These are phyloP conservation scores for Caenorhabditis wallacei DNA, from an alignment of 2,888 invertebrate genomes.

Conservation along the genomic window DNA sequence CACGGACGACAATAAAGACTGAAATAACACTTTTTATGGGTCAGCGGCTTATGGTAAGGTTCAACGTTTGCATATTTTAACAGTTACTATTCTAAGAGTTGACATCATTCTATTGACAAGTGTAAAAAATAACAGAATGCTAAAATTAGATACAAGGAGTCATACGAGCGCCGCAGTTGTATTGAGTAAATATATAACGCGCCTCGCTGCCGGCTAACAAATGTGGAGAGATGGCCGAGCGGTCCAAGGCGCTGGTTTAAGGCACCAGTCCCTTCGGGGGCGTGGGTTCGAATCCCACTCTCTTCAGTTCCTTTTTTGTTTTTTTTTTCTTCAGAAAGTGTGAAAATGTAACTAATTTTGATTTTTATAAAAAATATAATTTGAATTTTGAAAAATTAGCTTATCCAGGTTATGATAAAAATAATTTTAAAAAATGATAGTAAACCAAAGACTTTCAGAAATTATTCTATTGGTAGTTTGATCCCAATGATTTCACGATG, in stretches of 20 bases:
- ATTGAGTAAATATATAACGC: background rate
- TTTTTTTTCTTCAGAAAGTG: constrained; percentile 6
- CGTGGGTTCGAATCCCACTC: constrained; percentile 92
- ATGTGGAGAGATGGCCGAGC: constrained; percentile 67
- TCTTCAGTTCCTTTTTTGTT: constrained; percentile 71
- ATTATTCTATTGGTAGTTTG: too few species aligned
- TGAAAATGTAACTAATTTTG: background rate
- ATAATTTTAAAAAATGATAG: too few species aligned
- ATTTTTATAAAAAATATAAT: too few species aligned
- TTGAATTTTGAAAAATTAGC: too few species aligned
- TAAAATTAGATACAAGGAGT: too few species aligned
- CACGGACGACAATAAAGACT: constrained; percentile 74
- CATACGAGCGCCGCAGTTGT: too few species aligned
- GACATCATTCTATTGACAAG: too few species aligned
- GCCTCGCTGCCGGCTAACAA: background rate
- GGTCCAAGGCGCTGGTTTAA: constrained; percentile 92
- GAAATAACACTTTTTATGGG: constrained; percentile 39
- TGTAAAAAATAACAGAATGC: too few species aligned
- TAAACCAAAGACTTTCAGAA: too few species aligned
- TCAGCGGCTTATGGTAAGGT: background rate
- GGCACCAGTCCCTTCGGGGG: constrained; percentile 90
- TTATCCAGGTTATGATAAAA: too few species aligned
- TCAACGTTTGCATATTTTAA: background rate
- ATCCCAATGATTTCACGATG: too few species aligned
- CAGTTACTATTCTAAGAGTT: background rate